These are phyloP conservation scores for Cervus canadensis DNA, from an alignment of 2,113 vertebrate species.

Conservation along the genomic window DNA sequence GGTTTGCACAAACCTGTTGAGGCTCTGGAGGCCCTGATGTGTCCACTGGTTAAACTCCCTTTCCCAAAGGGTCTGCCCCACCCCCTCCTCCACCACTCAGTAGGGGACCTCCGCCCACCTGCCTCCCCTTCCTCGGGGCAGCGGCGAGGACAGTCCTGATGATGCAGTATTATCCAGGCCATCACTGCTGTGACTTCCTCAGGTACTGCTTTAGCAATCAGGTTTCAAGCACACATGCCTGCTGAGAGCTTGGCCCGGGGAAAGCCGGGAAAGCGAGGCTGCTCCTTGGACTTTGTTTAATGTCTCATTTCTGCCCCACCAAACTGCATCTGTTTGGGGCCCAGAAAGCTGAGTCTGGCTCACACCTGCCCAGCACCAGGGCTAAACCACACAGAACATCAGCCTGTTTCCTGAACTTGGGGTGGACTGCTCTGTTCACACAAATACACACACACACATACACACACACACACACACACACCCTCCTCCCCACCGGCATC, in stretches of 20 bases:
- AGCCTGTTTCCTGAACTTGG: not conserved
- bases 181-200: not conserved
- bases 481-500: accelerated
- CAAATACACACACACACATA: too few species aligned
- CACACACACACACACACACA: not conserved
- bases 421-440: not conserved
- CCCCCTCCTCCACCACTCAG: not conserved
- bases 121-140: not conserved
- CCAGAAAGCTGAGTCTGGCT: not conserved
- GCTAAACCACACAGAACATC: not conserved
- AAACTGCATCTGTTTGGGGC: not conserved
- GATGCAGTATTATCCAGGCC: not conserved
- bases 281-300: not conserved
- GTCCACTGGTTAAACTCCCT: not conserved
- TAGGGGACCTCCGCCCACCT: not conserved
- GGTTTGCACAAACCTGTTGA: not conserved
- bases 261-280: accelerated
- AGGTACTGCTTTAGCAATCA: accelerated
- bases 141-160: not conserved
- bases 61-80: not conserved
- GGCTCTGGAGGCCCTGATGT: not conserved
- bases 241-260: not conserved
- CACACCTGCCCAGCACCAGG: not conserved
- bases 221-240: not conserved
- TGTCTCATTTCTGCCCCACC: not conserved